Base-by-base conservation (phyloP, 1,140 invertebrate genomes). In the Batillaria attramentaria region DNA sequence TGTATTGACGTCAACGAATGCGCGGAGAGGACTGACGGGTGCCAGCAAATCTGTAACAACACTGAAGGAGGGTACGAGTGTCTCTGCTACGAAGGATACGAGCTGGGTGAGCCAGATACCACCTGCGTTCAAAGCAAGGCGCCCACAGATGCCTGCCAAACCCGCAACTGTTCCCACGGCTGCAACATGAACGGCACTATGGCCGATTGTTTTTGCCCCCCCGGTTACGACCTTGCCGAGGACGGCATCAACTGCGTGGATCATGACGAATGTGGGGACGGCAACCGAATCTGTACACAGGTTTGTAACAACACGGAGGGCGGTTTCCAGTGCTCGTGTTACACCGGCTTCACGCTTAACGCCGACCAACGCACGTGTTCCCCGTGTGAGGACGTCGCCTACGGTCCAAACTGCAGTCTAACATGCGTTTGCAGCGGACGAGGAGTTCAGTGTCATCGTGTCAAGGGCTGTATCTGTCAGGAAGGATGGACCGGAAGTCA, bases 241-340 rank as follows among this genome's bases (percentile, higher is more conserved):
- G 57, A 62, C 57, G 33, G 33, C 33, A 62, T 28, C n/a, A 62
- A 24, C 57, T 62, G 57, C 33, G 1, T 8, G 24, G 57, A 62
- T 5, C 57, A 62, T 31, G 57, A 62, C 24, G 57, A 62, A n/a
- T 62, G 57, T 24, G n/a, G 33, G 57, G 57, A 62, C 57, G 6
- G 24, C 57, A 78, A n/a, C n/a, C n/a, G n/a, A n/a, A n/a, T 69
- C 3, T 84, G 82, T 68, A 33, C 62, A 20, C 82, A 84, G 46
- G 69, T 42, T 16, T 84, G 84, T 69, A 76, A 54, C 20, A 84
- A 84, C 60, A 79, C 79, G 3, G 31, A 46, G 16, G 83, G 81
- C 50, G 77, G 77, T 35, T 83, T 81, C 24, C 57, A 10, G 31
- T 83, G 82, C 69, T 66, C 74, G 3, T 83, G 82, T 68, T 73